These are phyloP conservation scores for Mus pahari DNA, from an alignment of 2,113 vertebrate species.

Conservation along the genomic window DNA sequence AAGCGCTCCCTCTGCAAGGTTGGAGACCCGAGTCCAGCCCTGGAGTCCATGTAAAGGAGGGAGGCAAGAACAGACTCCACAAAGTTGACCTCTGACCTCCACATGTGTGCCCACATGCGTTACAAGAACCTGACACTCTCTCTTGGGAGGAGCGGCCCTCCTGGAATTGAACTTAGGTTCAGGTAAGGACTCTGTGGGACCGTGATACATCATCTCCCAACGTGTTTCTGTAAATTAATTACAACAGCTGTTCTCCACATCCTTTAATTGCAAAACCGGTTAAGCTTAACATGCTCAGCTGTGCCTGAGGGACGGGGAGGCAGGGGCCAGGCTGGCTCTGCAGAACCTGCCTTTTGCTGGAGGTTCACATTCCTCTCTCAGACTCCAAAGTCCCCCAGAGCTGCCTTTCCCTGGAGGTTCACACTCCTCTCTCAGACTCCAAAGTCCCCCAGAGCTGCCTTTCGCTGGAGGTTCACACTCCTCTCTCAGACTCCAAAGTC, in stretches of 20 bases:
- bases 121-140: neutral
- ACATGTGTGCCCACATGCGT: neutral
- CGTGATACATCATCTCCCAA: neutral
- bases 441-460: too few relatives aligned
- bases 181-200: neutral
- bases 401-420: neutral
- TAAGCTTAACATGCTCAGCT: constrained; percentile 28
- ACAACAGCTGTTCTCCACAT: constrained; percentile 48
- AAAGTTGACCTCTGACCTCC: neutral
- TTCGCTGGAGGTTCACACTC: neutral
- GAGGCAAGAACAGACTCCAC: neutral
- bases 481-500: neutral
- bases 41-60: neutral
- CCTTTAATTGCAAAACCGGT: constrained; percentile 48
- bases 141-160: neutral
- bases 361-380: too few relatives aligned
- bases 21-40: neutral
- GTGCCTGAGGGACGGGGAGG: neutral
- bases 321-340: neutral
- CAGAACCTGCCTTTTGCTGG: neutral
- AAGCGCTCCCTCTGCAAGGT: too few relatives aligned
- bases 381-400: neutral
- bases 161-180: neutral
- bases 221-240: constrained; percentile 54
- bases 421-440: neutral